Percentiles rank a stretch among this genome's conserved stretches.
These are phyloP conservation scores for Trochalopteron elliotii DNA, from an alignment of 2,113 vertebrate species.

Conservation along the genomic window DNA sequence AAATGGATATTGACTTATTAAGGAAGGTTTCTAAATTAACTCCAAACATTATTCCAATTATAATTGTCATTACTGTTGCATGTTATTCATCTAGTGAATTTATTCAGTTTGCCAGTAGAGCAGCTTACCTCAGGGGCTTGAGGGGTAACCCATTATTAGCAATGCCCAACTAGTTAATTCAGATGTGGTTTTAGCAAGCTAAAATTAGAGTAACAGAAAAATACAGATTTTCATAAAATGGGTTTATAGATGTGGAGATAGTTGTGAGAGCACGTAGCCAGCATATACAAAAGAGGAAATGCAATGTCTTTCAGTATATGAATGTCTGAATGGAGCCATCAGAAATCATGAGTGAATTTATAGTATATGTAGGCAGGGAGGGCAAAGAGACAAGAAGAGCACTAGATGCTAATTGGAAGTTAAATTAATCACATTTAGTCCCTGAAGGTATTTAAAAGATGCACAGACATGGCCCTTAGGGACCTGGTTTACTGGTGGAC, in stretches of 20 bases:
- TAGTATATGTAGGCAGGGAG: background rate
- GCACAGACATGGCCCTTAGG: background rate
- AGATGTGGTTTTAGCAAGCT: background rate
- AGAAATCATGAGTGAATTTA: background rate
- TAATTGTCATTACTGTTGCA: background rate
- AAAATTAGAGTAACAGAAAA: background rate
- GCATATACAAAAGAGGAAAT: background rate
- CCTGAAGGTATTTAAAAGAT: background rate
- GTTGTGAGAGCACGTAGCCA: background rate
- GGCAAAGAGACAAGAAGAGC: background rate
- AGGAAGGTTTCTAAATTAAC: background rate
- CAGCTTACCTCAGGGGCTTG: background rate
- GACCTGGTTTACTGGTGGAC: background rate
- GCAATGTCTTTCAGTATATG: background rate
- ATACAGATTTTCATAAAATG: background rate
- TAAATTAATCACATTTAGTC: background rate
- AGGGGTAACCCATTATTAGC: background rate
- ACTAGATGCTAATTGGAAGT: background rate
- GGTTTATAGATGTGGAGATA: background rate
- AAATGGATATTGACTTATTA: background rate
- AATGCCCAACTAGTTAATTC: background rate
- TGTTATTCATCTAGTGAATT: background rate
- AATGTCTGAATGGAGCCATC: background rate
- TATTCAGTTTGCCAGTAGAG: background rate
- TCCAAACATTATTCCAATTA: background rate